phyloP scores from a whole-genome alignment of 2,113 vertebrate genomes.

The Ifrita kowaldi region DNA sequence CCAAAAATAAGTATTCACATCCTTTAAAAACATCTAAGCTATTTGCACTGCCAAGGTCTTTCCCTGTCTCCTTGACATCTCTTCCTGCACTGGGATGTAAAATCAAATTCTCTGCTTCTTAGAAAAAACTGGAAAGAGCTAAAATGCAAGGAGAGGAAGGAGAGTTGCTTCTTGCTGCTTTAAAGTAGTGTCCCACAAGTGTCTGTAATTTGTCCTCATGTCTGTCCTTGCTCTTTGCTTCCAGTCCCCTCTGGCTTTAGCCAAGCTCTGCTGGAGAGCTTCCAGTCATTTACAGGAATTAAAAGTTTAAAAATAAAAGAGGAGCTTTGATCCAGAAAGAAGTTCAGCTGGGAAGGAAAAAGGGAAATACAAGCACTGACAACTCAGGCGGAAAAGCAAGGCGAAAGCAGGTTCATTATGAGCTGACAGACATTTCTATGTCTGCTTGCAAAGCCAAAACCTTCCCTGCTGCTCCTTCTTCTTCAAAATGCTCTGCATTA shows the following conservation, averaged over 20 bases:
- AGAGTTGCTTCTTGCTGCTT: not conserved
- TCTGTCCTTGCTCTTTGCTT: constrained; percentile 22
- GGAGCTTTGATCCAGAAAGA: constrained; percentile 26
- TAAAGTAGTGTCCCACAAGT: not conserved
- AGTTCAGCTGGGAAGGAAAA: constrained; percentile 10
- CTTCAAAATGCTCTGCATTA: not conserved
- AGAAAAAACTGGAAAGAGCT: not conserved
- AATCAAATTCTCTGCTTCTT: not conserved
- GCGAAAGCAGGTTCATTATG: constrained; percentile 7
- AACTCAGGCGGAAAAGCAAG: not conserved
- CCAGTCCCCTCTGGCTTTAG: constrained; percentile 1
- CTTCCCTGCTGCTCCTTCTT: not conserved
- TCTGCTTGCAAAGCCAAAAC: constrained; percentile 3
- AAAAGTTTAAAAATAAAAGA: constrained; percentile 50
- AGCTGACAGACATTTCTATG: not conserved
- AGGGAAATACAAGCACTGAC: not conserved
- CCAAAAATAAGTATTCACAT: constrained; percentile 36
- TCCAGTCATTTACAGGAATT: constrained; percentile 51
- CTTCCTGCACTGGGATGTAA: constrained; percentile 12
- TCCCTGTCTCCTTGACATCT: constrained; percentile 30
- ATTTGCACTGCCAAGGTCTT: constrained; percentile 14
- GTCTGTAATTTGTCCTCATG: not conserved
- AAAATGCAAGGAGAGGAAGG: not conserved
- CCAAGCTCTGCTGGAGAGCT: not conserved
- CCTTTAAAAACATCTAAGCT: constrained; percentile 43